Percentiles rank a stretch among this genome's conserved stretches.
Conservation (phyloP, 2,797 vertebrate genomes). For the Lates japonicus region DNA sequence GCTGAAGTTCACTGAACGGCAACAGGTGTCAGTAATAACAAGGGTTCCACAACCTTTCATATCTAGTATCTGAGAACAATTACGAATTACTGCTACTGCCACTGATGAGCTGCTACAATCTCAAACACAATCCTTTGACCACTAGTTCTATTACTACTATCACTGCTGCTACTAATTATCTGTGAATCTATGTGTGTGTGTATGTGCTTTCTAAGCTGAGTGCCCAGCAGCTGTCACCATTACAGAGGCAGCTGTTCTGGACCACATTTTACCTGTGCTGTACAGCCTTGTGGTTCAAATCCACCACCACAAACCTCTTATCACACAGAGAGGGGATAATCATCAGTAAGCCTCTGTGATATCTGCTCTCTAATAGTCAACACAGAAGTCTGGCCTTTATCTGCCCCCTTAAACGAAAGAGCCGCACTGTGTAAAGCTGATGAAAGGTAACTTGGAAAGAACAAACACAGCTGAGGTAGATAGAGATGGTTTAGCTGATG, state of each 20-base stretch:
- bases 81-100: neutral
- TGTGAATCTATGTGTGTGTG: conserved; percentile 7
- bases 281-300: neutral
- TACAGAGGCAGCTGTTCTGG: conserved; percentile 47
- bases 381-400: conserved; percentile 19
- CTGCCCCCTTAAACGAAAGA: conserved; percentile 4
- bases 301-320: conserved; percentile 14
- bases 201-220: conserved; percentile 8
- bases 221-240: conserved; percentile 43
- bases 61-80: neutral
- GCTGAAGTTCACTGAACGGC: no score
- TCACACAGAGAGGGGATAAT: conserved; percentile 28
- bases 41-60: no score
- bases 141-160: neutral
- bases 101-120: neutral
- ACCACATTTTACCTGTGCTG: conserved; percentile 44
- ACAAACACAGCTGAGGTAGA: conserved; percentile 17
- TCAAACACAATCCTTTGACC: neutral
- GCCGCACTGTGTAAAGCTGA: neutral
- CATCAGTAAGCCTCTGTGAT: neutral
- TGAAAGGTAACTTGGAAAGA: no score
- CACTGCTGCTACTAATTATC: conserved; percentile 24
- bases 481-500: conserved; percentile 17
- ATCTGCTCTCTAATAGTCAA: conserved; percentile 20
- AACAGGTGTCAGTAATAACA: no score